phyloP scores from a whole-genome alignment of 2,888 invertebrate genomes.

The Tryphoninae sp. region DNA sequence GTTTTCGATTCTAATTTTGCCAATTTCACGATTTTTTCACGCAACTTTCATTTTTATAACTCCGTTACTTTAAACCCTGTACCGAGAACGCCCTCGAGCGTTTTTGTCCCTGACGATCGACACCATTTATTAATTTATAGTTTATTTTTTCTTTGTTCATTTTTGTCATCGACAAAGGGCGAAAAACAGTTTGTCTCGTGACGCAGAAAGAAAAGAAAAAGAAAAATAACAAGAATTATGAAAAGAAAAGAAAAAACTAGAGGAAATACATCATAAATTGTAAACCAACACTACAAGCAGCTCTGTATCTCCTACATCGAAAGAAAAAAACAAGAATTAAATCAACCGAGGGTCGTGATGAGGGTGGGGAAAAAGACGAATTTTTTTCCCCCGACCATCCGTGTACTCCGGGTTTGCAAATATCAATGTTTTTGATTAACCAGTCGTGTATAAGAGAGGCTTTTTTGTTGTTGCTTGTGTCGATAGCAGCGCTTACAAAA shows the following conservation, averaged over 20 bases:
- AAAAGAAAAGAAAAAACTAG: constrained; percentile 15
- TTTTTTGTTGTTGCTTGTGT: constrained; percentile 10
- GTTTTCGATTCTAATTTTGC: constrained; percentile 29
- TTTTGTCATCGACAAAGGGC: background rate
- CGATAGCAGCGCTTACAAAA: constrained; percentile 2
- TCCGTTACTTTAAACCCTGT: constrained; percentile 1
- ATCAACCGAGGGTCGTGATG: constrained; percentile 38
- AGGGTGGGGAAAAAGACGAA: constrained; percentile 28
- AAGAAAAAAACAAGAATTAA: constrained; percentile 33
- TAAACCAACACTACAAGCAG: constrained; percentile 43
- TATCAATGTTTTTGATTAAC: constrained; percentile 53
- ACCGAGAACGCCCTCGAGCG: constrained; percentile 22
- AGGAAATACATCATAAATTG: constrained; percentile 49
- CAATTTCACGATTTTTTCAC: constrained; percentile 27
- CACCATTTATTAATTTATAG: constrained; percentile 20
- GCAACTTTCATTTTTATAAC: too few species aligned
- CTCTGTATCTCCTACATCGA: constrained; percentile 56
- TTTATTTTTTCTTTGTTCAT: constrained; percentile 16
- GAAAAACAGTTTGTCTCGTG: constrained; percentile 40
- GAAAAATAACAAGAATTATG: background rate
- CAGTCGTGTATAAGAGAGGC: constrained; percentile 34
- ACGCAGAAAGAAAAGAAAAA: constrained; percentile 17
- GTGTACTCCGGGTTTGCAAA: constrained; percentile 12
- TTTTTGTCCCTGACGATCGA: constrained; percentile 44
- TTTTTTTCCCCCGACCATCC: constrained; percentile 46